Evolutionary conservation across 2,888 invertebrate species (phyloP), one percentile per base, ranked within the genome.

Genomic region (Drosophila monieri): DNA sequence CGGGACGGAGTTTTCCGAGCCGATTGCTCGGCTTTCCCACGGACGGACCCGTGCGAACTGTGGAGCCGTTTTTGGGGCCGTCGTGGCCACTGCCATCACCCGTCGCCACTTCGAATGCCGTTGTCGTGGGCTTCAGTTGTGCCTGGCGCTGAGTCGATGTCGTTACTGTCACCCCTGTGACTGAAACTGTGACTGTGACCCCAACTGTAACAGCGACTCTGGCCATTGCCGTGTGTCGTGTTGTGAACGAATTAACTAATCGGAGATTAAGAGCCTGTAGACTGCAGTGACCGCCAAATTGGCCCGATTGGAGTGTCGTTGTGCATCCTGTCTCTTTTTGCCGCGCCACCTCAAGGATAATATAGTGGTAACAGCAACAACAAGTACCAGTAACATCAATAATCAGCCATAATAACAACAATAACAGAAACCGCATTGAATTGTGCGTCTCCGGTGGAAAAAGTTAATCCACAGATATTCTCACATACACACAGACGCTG

Each of bases 61-160:
- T 39, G 9, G 68, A 53, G 61, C 49, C 25, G 32, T 39, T 62
- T 61, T 61, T 41, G 49, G 62, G 66, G 66, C 41, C 69, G 77
- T 72, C 72, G 70, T 74, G 73, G 69, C 76, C 68, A 69, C 57
- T 71, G 77, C 77, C 79, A 77, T 77, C 53, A 77, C 72, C 72
- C 49, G 78, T 83, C 74, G 89, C 76, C 90, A 90, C 89, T 90
- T 83, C 80, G 85, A 85, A 85, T 84, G 89, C 85, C 89, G 85
- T 87, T 83, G 85, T 81, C 88, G 85, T 85, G 83, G 89, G 88
- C 87, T 85, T 75, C 89, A 81, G 88, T 87, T 80, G 83, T 83
- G 80, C 54, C 53, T 52, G 51, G 51, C 58, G 71, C 39, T 44
- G 43, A 39, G 58, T 57, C 58, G 47, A 39, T 61, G 18, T 41